phyloP scores from a whole-genome alignment of 2,113 vertebrate species.

The Hucho hucho region DNA sequence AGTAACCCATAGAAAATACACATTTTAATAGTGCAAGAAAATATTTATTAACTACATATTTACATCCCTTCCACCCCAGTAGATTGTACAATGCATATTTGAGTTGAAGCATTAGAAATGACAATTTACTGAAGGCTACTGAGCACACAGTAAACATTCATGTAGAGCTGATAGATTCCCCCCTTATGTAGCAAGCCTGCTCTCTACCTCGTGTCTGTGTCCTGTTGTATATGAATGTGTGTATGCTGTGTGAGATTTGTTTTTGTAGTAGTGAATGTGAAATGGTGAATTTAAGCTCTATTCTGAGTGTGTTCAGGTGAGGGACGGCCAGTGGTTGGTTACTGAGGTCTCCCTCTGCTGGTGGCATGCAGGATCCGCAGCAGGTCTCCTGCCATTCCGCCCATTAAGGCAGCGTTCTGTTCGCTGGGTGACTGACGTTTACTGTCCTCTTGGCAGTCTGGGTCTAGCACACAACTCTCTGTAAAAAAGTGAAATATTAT shows the following conservation, averaged over 20 bases:
- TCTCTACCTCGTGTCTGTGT: background rate
- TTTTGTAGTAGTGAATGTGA: background rate
- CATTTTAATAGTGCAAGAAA: slow-evolving; percentile 14
- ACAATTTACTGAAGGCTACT: background rate
- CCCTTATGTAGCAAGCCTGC: background rate
- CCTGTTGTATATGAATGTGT: background rate
- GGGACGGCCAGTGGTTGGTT: slow-evolving; percentile 1
- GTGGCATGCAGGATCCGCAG: slow-evolving; percentile 22
- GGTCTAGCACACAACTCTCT: slow-evolving; percentile 34
- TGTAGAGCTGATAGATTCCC: background rate
- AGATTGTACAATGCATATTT: slow-evolving; percentile 33
- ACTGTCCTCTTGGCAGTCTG: slow-evolving; percentile 20
- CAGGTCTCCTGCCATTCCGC: slow-evolving; percentile 11
- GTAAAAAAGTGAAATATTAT: background rate
- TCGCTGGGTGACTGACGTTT: slow-evolving; percentile 7
- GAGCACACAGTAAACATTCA: slow-evolving; percentile 5
- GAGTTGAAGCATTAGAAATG: slow-evolving; percentile 3
- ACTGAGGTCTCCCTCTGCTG: slow-evolving; percentile 13
- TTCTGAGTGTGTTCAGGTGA: background rate
- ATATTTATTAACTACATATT: slow-evolving; percentile 19
- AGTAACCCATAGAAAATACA: background rate
- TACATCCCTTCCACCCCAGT: slow-evolving; percentile 1
- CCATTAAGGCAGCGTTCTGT: slow-evolving; percentile 19
- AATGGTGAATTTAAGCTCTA: background rate
- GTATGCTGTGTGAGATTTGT: background rate